Evolutionary conservation across 2,113 vertebrate species (phyloP).

Genomic region (Oreochromis tanganicae): DNA sequence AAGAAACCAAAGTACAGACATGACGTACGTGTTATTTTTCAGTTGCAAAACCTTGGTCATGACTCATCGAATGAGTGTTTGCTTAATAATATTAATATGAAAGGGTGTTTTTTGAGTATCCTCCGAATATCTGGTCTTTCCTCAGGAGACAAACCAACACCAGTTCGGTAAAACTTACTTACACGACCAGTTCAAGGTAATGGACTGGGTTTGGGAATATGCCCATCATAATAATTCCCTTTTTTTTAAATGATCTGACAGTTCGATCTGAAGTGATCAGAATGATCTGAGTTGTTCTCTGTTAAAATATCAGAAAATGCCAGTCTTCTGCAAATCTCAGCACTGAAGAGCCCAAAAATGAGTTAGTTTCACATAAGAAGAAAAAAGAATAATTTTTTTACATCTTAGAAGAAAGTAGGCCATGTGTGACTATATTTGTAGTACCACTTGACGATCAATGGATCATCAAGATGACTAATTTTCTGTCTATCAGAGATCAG

Average conservation of each 20-base stretch:
- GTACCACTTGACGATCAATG: neutral
- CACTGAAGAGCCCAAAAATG: neutral
- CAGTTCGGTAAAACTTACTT: neutral
- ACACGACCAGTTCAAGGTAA: rapidly evolving
- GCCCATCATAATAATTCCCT: neutral
- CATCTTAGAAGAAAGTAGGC: neutral
- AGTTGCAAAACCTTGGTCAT: neutral
- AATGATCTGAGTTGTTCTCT: neutral
- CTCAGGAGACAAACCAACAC: neutral
- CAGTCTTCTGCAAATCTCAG: neutral
- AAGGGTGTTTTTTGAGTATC: neutral
- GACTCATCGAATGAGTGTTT: neutral
- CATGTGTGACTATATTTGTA: neutral
- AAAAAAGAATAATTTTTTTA: neutral
- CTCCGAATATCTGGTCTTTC: neutral
- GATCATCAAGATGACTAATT: neutral
- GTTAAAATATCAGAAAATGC: neutral
- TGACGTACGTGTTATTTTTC: neutral
- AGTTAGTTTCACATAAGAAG: neutral
- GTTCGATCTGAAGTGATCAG: neutral
- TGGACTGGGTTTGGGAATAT: neutral
- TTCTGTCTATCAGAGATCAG: neutral
- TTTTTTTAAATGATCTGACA: neutral
- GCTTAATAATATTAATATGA: neutral
- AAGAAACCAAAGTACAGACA: neutral